Percentiles rank a stretch among this genome's conserved stretches.
Conservation (phyloP, 2,888 invertebrate genomes). For the Diabrotica balteata region DNA sequence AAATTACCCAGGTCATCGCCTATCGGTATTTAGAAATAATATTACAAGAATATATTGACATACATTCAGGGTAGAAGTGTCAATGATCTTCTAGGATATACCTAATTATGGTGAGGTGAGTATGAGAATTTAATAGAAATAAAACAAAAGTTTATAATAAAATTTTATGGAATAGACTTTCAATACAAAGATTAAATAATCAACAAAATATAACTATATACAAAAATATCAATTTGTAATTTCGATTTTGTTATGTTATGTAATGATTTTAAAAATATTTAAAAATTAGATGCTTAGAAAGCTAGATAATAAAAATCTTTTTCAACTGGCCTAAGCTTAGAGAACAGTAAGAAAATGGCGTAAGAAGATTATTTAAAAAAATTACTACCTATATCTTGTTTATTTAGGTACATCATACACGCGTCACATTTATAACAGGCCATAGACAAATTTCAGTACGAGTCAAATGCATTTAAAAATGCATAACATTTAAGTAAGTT, state of each 20-base stretch:
- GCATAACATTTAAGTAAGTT: background rate
- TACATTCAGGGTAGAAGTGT: no score
- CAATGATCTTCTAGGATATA: no score
- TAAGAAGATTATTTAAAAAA: slow-evolving; percentile 14
- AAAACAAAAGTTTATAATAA: slow-evolving; percentile 8
- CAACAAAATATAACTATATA: slow-evolving; percentile 26
- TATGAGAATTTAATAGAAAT: background rate
- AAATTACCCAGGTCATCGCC: no score
- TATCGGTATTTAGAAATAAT: no score
- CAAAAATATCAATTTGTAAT: slow-evolving; percentile 27
- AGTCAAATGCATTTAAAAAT: background rate
- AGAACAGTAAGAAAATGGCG: slow-evolving; percentile 19
- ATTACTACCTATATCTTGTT: slow-evolving; percentile 9
- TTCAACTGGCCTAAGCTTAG: slow-evolving; percentile 14
- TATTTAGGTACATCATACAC: slow-evolving; percentile 14
- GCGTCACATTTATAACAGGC: slow-evolving; percentile 15
- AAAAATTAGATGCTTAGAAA: slow-evolving; percentile 19
- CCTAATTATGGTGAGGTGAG: no score
- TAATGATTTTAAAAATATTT: slow-evolving; percentile 15
- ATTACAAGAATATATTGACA: no score
- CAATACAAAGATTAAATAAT: slow-evolving; percentile 25
- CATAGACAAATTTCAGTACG: background rate
- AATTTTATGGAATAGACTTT: slow-evolving; percentile 26
- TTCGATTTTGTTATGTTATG: slow-evolving; percentile 19
- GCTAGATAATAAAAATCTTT: slow-evolving; percentile 22